Base-by-base conservation (phyloP, 2,797 vertebrate species). In the Sebastes matsubarae region DNA sequence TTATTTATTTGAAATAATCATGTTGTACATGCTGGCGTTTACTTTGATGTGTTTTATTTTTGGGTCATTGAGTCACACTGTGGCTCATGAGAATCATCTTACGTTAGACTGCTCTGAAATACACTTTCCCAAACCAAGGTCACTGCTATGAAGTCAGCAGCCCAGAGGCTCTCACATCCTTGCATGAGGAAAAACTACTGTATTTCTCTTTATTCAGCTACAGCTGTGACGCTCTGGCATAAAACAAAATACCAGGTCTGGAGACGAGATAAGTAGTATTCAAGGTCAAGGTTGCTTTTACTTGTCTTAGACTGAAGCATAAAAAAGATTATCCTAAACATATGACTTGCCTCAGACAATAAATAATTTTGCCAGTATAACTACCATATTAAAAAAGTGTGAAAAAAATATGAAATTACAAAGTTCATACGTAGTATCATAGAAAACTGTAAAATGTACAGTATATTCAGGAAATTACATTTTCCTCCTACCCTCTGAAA, bases 61-160 rank as follows among this genome's bases (percentile, higher is more conserved):
- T 71, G 76, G 59, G 75, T 81, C 70, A 78, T 69, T 88, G 88
- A 88, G 72, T 90, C 88, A 88, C 63, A 20, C 32, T 25, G 58
- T 20, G 36, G 55, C 85, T 84, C 74, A 63, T 72, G 34, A 82
- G 80, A 86, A 72, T 79, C 72, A 25, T 83, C 75, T 85, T 76
- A 77, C 78, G 86, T 87, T 80, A 34, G 61, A 32, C 20, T 12
- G 55, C 73, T 74, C 64, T 29, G 58, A 79, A 77, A 81, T 66
- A 64, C 70, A 89, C 82, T 83, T 82, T 74, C 32, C 18, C 57
- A 80, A 72, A 64, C 69, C 71, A 87, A 88, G 78, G 85, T 86
- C 73, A 73, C 12, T 16, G 72, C 58, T 73, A 0, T 4, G 9
- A 68, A 80, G 70, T 29, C 80, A 72, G 63, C 50, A 52, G 79